Conservation (phyloP, 2,888 invertebrate genomes). For the Mantis religiosa region DNA sequence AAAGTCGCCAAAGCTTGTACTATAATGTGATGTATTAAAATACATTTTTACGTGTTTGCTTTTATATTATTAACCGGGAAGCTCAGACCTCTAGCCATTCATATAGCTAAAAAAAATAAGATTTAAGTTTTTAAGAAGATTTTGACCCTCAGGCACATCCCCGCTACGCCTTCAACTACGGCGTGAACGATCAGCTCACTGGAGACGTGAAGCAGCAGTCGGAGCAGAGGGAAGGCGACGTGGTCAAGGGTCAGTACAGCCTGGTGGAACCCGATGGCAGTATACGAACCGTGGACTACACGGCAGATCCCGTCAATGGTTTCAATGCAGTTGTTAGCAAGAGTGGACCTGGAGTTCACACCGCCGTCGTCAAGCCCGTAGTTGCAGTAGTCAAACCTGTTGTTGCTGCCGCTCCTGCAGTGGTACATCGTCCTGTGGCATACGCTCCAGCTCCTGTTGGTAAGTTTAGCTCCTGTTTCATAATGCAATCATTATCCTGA, state of each 20-base stretch:
- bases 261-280: constrained; percentile 62
- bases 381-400: neutral
- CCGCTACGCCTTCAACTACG: constrained; percentile 62
- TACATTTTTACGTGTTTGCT: too few relatives aligned
- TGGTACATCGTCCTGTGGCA: neutral
- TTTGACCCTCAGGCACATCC: neutral
- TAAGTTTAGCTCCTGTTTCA: too few relatives aligned
- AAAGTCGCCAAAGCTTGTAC: too few relatives aligned
- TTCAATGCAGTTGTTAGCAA: constrained; percentile 50
- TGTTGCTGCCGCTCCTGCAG: neutral
- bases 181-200: constrained; percentile 65
- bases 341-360: constrained; percentile 5
- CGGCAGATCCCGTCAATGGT: constrained; percentile 49
- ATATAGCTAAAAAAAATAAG: neutral
- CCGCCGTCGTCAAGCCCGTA: neutral
- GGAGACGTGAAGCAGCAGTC: constrained; percentile 67
- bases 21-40: too few relatives aligned
- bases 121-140: too few relatives aligned
- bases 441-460: neutral
- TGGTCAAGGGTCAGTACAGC: constrained; percentile 66
- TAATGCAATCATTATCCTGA: too few relatives aligned
- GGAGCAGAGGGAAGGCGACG: constrained; percentile 66
- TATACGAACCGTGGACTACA: constrained; percentile 60
- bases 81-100: too few relatives aligned
- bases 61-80: too few relatives aligned